Evolutionary conservation across 2,797 vertebrate genomes (phyloP).

Genomic region (Pangasius macronema): DNA sequence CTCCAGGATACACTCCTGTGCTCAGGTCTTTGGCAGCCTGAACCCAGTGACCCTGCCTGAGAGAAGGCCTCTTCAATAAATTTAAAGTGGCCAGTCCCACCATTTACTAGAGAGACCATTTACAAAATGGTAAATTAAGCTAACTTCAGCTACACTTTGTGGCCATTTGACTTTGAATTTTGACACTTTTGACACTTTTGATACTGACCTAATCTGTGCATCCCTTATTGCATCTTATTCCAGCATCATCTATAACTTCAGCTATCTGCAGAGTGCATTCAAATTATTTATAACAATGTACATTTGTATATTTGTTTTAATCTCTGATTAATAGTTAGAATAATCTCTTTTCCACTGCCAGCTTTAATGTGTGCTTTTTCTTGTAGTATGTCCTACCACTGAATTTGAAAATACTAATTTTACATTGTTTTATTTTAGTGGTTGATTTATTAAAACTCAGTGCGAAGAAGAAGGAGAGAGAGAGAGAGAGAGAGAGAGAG

Average conservation of each 20-base stretch:
- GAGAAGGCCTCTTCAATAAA: conserved; percentile 58
- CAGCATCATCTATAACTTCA: background rate
- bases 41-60: conserved; percentile 63
- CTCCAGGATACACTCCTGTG: conserved; percentile 54
- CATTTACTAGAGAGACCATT: conserved; percentile 27
- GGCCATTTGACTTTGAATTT: conserved; percentile 1
- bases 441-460: background rate
- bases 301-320: background rate
- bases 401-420: background rate
- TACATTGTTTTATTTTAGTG: background rate
- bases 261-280: background rate
- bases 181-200: no score
- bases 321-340: background rate
- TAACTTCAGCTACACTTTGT: conserved; percentile 29
- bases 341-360: background rate
- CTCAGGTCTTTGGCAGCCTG: conserved; percentile 51
- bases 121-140: conserved; percentile 39
- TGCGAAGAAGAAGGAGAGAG: background rate
- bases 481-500: background rate
- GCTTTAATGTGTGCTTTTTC: background rate
- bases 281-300: background rate
- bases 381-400: background rate
- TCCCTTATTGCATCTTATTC: background rate
- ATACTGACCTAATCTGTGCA: background rate
- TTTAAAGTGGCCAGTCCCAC: conserved; percentile 52